Evolutionary conservation across 2,888 invertebrate genomes (phyloP), one percentile per base, ranked within the genome.

Genomic region (Leptopterna dolabrata): DNA sequence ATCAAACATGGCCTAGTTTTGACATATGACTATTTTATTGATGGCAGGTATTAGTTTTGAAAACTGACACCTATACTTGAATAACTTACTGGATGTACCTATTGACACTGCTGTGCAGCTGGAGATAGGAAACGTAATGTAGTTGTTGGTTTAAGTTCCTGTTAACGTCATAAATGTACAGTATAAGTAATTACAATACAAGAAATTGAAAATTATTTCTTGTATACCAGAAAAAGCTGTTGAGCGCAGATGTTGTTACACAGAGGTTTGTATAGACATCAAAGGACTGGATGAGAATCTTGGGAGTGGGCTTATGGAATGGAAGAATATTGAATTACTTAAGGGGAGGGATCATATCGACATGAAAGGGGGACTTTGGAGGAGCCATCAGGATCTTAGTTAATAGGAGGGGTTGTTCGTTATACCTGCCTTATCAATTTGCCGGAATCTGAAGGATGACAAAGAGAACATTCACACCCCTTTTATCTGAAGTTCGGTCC

Each of bases 311-410:
- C 0, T 36, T 19, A 16, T 36, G 36, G n/a, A n/a, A n/a, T n/a
- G 55, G 36, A 36, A 19, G 36, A 30, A 45, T 14, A 78, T 78
- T 78, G 45, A 78, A 78, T 78, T 78, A 78, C 45, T 45, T 45
- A 3, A n/a, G 43, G 36, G 14, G 24, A 16, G 27, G 45, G 47
- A 78, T 78, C 78, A 43, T 78, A 45, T 45, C 24, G 45, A 78
- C 19, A 13, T 45, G 78, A 45, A 43, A 45, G 43, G 19, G 24
- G 24, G 19, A 0, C 24, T 11, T 11, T 63, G 63, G 13, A 13
- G 16, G 47, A 19, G 24, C 70, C 63, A 63, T 63, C 71, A 71
- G 13, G 71, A 36, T 73, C 30, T 73, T 73, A 30, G n/a, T 30
- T 13, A 30, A 24, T n/a, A 2, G 36, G 36, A 36, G 41, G 30